Conservation (phyloP, 2,797 vertebrate species). For the Florisuga fusca region DNA sequence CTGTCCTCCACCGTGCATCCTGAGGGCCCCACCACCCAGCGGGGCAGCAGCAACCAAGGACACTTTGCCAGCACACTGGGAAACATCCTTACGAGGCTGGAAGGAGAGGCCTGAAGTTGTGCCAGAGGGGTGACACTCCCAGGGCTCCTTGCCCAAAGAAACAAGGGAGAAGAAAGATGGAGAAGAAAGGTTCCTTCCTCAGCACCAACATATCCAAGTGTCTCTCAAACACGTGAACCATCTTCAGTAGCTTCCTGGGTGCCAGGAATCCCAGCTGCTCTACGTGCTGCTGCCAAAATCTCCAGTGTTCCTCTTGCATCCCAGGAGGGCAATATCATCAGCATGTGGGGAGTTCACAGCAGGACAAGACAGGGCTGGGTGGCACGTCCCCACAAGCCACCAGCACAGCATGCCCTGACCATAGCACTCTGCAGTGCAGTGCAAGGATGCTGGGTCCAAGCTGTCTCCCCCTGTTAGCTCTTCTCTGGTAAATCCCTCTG, state of each 20-base stretch:
- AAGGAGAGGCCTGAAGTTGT: not conserved
- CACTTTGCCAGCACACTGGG: not conserved
- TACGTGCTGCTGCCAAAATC: not conserved
- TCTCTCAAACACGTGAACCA: not conserved
- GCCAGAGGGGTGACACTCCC: not conserved
- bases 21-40: not conserved
- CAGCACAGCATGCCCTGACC: rapidly evolving
- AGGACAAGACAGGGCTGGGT: not conserved
- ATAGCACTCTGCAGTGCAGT: rapidly evolving
- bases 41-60: not conserved
- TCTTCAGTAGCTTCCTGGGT: not conserved
- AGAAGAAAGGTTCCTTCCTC: not conserved
- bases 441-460: not conserved
- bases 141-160: not conserved
- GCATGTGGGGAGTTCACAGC: rapidly evolving
- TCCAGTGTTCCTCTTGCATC: not conserved
- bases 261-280: slow-evolving; percentile 19
- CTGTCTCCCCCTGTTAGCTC: not conserved
- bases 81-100: not conserved
- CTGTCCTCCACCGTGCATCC: not conserved
- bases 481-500: not conserved
- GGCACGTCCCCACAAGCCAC: rapidly evolving
- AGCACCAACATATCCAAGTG: not conserved
- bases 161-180: not conserved
- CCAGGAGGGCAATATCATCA: not conserved